A percentile compares a stretch with the other conserved stretches of the same genome.
Conservation (phyloP, 2,888 invertebrate species). For the Morpho helenor region DNA sequence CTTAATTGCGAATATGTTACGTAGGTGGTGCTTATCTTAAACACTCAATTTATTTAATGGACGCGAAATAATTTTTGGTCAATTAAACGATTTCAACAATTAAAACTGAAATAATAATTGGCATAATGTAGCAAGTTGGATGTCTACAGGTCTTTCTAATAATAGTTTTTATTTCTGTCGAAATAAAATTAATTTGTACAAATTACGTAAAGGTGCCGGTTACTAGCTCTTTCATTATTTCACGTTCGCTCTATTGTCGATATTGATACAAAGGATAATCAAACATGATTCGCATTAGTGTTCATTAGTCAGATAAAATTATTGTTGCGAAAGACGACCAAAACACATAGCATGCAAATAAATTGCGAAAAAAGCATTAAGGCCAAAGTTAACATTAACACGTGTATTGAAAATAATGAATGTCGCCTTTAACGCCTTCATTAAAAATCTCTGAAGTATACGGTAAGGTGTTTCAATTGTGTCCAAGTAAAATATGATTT, state of each 20-base stretch:
- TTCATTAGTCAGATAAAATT: conserved; percentile 15
- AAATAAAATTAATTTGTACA: not conserved
- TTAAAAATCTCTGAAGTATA: no score
- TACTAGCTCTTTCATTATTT: not conserved
- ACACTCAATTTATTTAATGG: no score
- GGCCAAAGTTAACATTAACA: conserved; percentile 1
- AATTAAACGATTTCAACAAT: conserved; percentile 21
- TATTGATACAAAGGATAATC: conserved; percentile 45
- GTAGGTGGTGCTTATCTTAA: no score
- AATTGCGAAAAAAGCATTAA: not conserved
- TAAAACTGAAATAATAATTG: conserved; percentile 37
- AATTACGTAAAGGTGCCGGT: not conserved
- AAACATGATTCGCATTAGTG: conserved; percentile 50
- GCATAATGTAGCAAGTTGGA: no score
- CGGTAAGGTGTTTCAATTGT: no score
- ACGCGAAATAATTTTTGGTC: no score
- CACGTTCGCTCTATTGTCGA: not conserved
- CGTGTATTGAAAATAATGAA: no score
- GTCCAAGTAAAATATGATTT: no score
- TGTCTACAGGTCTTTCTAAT: no score
- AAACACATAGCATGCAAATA: conserved; percentile 6
- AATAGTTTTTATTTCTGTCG: no score
- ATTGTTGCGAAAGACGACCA: conserved; percentile 15
- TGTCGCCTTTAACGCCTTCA: no score
- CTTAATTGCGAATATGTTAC: no score